Evolutionary conservation across 2,888 invertebrate genomes (phyloP).

Genomic region (Cryptophagus acutangulus): DNA sequence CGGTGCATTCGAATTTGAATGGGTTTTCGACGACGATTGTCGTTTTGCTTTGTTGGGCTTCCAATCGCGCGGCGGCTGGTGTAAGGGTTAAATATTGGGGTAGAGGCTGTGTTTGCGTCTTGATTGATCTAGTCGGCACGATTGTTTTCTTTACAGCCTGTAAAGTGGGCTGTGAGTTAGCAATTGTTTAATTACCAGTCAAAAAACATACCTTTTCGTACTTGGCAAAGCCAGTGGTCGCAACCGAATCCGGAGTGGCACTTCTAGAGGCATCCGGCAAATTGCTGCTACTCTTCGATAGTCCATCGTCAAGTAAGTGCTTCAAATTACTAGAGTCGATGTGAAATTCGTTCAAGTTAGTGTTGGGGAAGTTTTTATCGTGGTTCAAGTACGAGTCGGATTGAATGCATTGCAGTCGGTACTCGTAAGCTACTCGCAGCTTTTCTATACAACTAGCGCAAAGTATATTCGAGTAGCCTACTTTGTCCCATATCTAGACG

Average conservation of each 20-base stretch:
- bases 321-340: slow-evolving; percentile 10
- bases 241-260: slow-evolving; percentile 17
- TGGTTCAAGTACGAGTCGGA: slow-evolving; percentile 21
- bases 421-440: slow-evolving; percentile 18
- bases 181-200: not conserved
- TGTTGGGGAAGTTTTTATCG: slow-evolving; percentile 27
- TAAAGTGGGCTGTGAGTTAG: not conserved
- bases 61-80: slow-evolving; percentile 18
- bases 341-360: slow-evolving; percentile 17
- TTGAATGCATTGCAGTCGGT: slow-evolving; percentile 15
- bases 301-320: not conserved
- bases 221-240: slow-evolving; percentile 17
- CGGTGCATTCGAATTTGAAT: slow-evolving; percentile 25
- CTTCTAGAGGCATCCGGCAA: slow-evolving; percentile 10
- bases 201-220: slow-evolving; percentile 15
- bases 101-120: slow-evolving; percentile 21
- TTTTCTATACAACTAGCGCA: slow-evolving; percentile 19
- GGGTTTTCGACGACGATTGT: slow-evolving; percentile 21
- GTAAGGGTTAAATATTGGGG: slow-evolving; percentile 20
- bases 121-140: slow-evolving; percentile 15
- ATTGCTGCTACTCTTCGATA: slow-evolving; percentile 5
- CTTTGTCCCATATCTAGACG: slow-evolving; percentile 13
- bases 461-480: slow-evolving; percentile 13
- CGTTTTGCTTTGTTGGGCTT: slow-evolving; percentile 19
- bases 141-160: slow-evolving; percentile 11